A percentile compares a stretch with the other conserved stretches of the same genome.
Evolutionary conservation across 2,113 vertebrate species (phyloP).

Genomic region (Macquaria australasica): DNA sequence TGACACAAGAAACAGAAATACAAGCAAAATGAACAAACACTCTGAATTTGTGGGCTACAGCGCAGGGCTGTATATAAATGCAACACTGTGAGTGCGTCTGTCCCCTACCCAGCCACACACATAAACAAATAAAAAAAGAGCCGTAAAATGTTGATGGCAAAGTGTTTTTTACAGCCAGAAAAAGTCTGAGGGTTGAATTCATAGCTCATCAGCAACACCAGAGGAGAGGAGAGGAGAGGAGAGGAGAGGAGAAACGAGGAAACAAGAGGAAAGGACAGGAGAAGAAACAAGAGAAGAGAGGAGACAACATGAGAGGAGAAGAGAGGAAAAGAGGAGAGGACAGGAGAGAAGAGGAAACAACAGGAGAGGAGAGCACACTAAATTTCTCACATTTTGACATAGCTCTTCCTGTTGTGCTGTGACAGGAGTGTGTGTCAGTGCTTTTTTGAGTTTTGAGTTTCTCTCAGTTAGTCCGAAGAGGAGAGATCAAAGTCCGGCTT

Average conservation of each 20-base stretch:
- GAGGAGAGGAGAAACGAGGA: not conserved
- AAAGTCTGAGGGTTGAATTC: constrained; percentile 47
- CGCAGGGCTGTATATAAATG: constrained; percentile 40
- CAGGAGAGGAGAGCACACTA: not conserved
- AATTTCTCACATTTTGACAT: constrained; percentile 18
- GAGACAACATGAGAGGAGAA: not conserved
- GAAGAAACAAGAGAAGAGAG: not conserved
- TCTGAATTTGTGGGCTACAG: constrained; percentile 36
- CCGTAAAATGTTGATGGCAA: constrained; percentile 54
- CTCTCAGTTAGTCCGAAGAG: constrained; percentile 41
- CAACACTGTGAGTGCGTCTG: constrained; percentile 21
- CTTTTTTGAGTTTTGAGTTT: constrained; percentile 34
- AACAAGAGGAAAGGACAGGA: not conserved
- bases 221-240: not conserved
- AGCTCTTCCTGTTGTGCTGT: constrained; percentile 8
- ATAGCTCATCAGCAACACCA: constrained; percentile 23
- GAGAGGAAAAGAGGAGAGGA: too few species aligned
- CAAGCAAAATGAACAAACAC: constrained; percentile 38
- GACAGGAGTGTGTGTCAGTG: constrained; percentile 8
- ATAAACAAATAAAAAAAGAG: constrained; percentile 57
- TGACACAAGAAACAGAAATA: constrained; percentile 40
- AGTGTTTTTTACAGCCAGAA: constrained; percentile 51
- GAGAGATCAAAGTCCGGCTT: constrained; percentile 66
- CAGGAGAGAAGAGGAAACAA: not conserved
- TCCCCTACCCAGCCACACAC: constrained; percentile 34